Percentiles rank a stretch among this genome's conserved stretches.
phyloP scores from a whole-genome alignment of 35 echinoderm and acorn worm genomes.

The Diadema setosum region DNA sequence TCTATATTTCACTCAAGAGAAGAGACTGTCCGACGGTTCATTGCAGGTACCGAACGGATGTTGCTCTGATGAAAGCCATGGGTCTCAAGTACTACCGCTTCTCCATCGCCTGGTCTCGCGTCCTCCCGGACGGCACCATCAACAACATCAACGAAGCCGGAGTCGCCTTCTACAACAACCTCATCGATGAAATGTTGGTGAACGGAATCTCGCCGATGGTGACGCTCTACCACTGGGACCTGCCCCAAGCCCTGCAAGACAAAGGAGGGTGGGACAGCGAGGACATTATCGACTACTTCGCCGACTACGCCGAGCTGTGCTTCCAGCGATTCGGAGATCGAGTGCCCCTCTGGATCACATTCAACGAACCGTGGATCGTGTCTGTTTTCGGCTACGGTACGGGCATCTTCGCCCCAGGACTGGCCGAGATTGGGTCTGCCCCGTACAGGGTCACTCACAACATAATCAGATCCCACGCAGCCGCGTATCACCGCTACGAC shows the following conservation, averaged over 20 bases:
- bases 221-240: slow-evolving; percentile 90
- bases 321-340: slow-evolving; percentile 69
- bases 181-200: slow-evolving; percentile 62
- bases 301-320: slow-evolving; percentile 69
- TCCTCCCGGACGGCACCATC: slow-evolving; percentile 73
- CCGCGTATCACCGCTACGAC: slow-evolving; percentile 63
- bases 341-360: slow-evolving; percentile 85
- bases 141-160: slow-evolving; percentile 62
- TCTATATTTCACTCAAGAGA: no score
- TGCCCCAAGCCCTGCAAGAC: slow-evolving; percentile 74
- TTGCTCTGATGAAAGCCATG: slow-evolving; percentile 42
- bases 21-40: neutral
- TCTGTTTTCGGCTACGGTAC: slow-evolving; percentile 73
- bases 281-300: slow-evolving; percentile 41
- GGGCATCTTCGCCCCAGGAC: slow-evolving; percentile 61
- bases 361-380: slow-evolving; percentile 95
- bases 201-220: slow-evolving; percentile 74
- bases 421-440: slow-evolving; percentile 13
- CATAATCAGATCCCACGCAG: slow-evolving; percentile 72
- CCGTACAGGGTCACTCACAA: slow-evolving; percentile 74
- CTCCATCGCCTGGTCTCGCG: slow-evolving; percentile 78
- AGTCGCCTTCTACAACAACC: slow-evolving; percentile 56
- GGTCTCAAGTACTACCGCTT: slow-evolving; percentile 73
- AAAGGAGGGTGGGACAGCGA: slow-evolving; percentile 59
- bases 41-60: slow-evolving; percentile 41